phyloP scores from a whole-genome alignment of 1,140 invertebrate genomes.

The Argopecten irradians region DNA sequence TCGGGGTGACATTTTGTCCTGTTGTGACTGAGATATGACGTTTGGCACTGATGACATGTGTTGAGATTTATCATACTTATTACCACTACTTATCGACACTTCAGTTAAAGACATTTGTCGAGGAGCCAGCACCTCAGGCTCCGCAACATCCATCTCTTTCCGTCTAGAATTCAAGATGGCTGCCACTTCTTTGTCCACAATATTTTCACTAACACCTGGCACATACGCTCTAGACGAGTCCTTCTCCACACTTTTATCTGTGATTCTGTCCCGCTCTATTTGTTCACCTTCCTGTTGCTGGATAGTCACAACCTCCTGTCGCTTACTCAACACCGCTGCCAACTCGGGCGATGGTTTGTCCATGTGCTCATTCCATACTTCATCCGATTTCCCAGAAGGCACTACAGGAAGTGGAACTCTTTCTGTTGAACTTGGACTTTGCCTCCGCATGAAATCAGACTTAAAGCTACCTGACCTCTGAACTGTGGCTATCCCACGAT shows the following conservation, averaged over 20 bases:
- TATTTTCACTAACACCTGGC: conserved; percentile 55
- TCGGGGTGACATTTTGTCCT: background rate
- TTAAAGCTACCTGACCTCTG: conserved; percentile 61
- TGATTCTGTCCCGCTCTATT: conserved; percentile 52
- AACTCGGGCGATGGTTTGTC: conserved; percentile 58
- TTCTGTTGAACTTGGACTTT: conserved; percentile 50
- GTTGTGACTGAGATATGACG: background rate
- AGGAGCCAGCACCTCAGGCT: background rate
- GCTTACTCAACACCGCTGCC: conserved; percentile 54
- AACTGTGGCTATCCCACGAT: conserved; percentile 41
- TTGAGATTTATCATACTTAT: background rate
- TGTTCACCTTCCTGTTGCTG: conserved; percentile 55
- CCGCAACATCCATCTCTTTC: conserved; percentile 53
- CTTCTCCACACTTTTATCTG: conserved; percentile 55
- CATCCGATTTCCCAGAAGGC: conserved; percentile 32
- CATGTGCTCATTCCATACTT: conserved; percentile 30
- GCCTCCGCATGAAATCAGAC: conserved; percentile 58
- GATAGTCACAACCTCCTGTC: conserved; percentile 54
- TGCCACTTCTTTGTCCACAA: conserved; percentile 54
- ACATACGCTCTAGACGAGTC: conserved; percentile 34
- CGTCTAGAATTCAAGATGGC: conserved; percentile 48
- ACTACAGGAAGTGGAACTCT: conserved; percentile 39
- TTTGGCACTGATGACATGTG: background rate
- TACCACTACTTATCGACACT: background rate
- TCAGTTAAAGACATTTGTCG: background rate